Conservation (phyloP, 2,797 vertebrate species). For the Antennarius maculatus region DNA sequence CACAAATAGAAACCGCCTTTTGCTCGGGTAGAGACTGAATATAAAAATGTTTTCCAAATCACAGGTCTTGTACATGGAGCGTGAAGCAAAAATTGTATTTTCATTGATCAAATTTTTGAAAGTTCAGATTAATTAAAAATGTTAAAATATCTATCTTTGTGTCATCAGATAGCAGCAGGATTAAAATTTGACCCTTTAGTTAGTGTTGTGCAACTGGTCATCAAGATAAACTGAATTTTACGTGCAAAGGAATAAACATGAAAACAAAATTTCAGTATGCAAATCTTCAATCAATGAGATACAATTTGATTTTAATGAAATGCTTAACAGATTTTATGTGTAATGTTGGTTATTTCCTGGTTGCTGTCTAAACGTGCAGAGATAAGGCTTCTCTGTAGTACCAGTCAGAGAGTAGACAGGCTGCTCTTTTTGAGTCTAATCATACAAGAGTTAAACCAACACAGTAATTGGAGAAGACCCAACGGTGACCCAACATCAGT, state of each 20-base stretch:
- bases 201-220: neutral
- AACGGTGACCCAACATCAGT: slow-evolving; percentile 67
- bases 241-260: neutral
- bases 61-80: too few species aligned
- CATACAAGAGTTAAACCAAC: slow-evolving; percentile 65
- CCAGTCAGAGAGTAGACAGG: slow-evolving; percentile 49
- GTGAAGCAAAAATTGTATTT: too few species aligned
- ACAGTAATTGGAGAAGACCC: slow-evolving; percentile 77
- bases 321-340: slow-evolving; percentile 23
- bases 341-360: slow-evolving; percentile 27
- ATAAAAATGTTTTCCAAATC: too few species aligned
- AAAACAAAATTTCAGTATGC: slow-evolving; percentile 2
- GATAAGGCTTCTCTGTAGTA: slow-evolving; percentile 52
- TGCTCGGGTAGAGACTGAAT: too few species aligned
- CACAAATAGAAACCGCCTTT: too few species aligned
- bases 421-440: slow-evolving; percentile 63
- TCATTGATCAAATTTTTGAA: too few species aligned
- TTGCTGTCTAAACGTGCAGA: slow-evolving; percentile 54
- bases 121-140: too few species aligned
- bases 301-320: slow-evolving; percentile 33
- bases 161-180: too few species aligned
- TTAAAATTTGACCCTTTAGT: neutral
- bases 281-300: neutral
- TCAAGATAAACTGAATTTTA: too few species aligned
- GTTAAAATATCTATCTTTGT: neutral